phyloP scores from a whole-genome alignment of 2,113 vertebrate genomes.

The Anolis carolinensis region DNA sequence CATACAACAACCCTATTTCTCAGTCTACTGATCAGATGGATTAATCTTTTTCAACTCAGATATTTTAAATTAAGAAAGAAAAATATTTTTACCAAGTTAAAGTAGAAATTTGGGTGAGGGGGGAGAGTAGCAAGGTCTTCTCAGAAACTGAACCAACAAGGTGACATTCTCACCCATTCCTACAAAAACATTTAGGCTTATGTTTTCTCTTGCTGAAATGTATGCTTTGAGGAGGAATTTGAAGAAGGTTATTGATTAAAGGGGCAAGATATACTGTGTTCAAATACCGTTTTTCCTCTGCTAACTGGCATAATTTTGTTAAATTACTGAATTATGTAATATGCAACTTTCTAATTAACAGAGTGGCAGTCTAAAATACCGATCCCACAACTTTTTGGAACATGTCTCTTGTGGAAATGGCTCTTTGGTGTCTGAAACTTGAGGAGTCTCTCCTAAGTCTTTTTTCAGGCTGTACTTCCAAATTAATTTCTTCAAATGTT shows the following conservation, averaged over 20 bases:
- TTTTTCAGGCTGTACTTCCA: conserved; percentile 70
- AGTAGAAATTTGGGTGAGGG: not conserved
- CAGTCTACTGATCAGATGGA: not conserved
- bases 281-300: conserved; percentile 48
- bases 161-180: not conserved
- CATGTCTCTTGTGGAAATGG: conserved; percentile 60
- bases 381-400: conserved; percentile 45
- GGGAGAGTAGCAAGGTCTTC: not conserved
- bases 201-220: not conserved
- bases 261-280: conserved; percentile 44
- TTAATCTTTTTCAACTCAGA: not conserved
- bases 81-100: not conserved
- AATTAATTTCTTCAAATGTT: conserved; percentile 81
- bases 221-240: not conserved
- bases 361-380: conserved; percentile 56
- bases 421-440: conserved; percentile 61
- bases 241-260: conserved; percentile 30
- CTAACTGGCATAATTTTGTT: conserved; percentile 28
- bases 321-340: conserved; percentile 34
- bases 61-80: too few relatives aligned
- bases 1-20: too few relatives aligned
- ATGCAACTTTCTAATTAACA: conserved; percentile 23
- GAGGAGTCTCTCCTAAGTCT: conserved; percentile 55
- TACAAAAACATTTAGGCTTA: not conserved
- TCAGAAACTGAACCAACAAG: not conserved